Evolutionary conservation across 2,113 vertebrate genomes (phyloP).

Genomic region (Podarcis muralis): DNA sequence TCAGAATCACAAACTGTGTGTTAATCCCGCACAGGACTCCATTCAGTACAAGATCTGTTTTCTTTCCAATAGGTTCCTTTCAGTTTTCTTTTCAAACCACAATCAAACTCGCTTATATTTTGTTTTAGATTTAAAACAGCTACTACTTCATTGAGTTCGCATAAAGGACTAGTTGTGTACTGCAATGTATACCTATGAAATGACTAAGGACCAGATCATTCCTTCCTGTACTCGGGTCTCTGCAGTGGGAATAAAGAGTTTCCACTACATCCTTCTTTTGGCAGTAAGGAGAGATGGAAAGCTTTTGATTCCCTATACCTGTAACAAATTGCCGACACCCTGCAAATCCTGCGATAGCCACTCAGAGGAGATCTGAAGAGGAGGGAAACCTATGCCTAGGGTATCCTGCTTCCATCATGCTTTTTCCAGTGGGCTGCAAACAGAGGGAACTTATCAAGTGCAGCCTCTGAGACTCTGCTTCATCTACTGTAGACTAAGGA

Average conservation of each 20-base stretch:
- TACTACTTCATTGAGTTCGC: slow-evolving; percentile 50
- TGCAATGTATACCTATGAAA: neutral
- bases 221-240: slow-evolving; percentile 21
- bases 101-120: slow-evolving; percentile 64
- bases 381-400: neutral
- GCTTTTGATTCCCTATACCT: slow-evolving; percentile 8
- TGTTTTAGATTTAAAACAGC: slow-evolving; percentile 60
- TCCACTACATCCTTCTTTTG: neutral
- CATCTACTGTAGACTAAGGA: neutral
- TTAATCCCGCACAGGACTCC: slow-evolving; percentile 40
- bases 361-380: neutral
- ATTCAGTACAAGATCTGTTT: slow-evolving; percentile 48
- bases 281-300: rapidly evolving
- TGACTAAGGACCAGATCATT: neutral
- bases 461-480: neutral
- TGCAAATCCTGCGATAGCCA: neutral
- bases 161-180: slow-evolving; percentile 61
- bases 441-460: neutral
- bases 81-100: slow-evolving; percentile 70
- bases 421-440: neutral
- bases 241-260: neutral
- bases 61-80: slow-evolving; percentile 15
- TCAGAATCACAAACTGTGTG: slow-evolving; percentile 17
- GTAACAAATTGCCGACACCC: neutral
- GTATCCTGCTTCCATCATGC: neutral